Conservation (phyloP, 1,140 invertebrate species). For the Protaetia brevitarsis region DNA sequence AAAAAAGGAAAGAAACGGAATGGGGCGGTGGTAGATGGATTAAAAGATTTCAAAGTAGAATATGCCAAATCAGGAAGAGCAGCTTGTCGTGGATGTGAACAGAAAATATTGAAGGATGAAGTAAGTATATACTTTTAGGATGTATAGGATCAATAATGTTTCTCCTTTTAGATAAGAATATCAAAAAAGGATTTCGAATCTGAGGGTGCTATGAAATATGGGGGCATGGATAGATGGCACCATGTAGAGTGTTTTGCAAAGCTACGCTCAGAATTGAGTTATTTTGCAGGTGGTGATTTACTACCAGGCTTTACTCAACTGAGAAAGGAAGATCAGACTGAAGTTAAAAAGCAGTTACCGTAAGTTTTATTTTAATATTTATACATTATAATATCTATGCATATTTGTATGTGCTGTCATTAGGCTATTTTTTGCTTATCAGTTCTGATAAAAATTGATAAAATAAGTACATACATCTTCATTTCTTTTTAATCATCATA, state of each 20-base stretch:
- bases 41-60: conserved; percentile 75
- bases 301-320: conserved; percentile 74
- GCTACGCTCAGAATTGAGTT: conserved; percentile 70
- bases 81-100: conserved; percentile 79
- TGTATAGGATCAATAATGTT: background rate
- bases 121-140: conserved; percentile 28
- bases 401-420: no score
- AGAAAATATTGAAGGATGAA: conserved; percentile 81
- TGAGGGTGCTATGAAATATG: conserved; percentile 74
- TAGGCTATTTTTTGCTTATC: no score
- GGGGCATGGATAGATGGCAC: conserved; percentile 81
- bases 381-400: no score
- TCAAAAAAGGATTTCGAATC: conserved; percentile 85
- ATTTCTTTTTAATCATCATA: no score
- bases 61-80: conserved; percentile 86
- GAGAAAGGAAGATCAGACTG: conserved; percentile 69
- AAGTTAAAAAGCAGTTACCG: conserved; percentile 66
- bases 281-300: conserved; percentile 65
- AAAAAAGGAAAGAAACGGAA: conserved; percentile 49
- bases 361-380: conserved; percentile 49
- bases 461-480: no score
- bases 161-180: conserved; percentile 59
- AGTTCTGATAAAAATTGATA: no score
- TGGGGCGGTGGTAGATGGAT: conserved; percentile 39
- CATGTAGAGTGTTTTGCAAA: conserved; percentile 91